Evolutionary conservation across 2,113 vertebrate genomes (phyloP), one percentile per base, ranked within the genome.

Genomic region (Brachyhypopomus occidentalis): DNA sequence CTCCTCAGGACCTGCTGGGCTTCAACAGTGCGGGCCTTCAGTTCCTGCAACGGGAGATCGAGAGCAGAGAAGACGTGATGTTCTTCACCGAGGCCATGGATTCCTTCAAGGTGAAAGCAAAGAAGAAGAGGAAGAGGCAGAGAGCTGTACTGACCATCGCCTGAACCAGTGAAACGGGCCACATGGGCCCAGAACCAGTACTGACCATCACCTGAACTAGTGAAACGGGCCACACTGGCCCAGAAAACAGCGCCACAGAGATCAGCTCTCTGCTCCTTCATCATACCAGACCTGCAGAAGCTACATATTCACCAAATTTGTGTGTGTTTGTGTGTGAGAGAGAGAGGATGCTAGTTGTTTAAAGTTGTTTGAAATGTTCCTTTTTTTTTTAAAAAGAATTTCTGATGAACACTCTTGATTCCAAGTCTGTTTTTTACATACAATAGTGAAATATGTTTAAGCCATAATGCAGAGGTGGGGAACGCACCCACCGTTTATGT

Each of bases 1-100:
- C 20, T 48, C 82, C 77, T 34, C 90, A 99, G 97, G 96, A 98
- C 71, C 86, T 96, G 59, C 92, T 99, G 79, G 97, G 97, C 80
- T 97, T 99, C 85, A 99, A 98, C 86, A 93, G 95, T 88, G 96
- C 96, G 0, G 97, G 94, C 14, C 95, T 99, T 0, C 94, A 97
- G 90, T 95, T 94, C 85, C 93, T 99, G 60, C 96, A 95, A 91
- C 94, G 95, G 27, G 95, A 98, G 88, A 94, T 97, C 0, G 97
- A 98, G 87, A 94, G 92, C 77, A 97, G 94, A 80, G 96, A 97
- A n/a, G 96, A 99, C 58, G 93, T 99, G 80, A 93, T 88, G 72
- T 98, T 99, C 92, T 99, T 99, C 74, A 93, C 96, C 2, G 97
- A 99, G 27, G 97, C 98, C 74, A 96, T 96, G 0, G 95, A 92